Evolutionary conservation across 2,113 vertebrate genomes (phyloP), one percentile per base, ranked within the genome.

Genomic region (Lynx canadensis): DNA sequence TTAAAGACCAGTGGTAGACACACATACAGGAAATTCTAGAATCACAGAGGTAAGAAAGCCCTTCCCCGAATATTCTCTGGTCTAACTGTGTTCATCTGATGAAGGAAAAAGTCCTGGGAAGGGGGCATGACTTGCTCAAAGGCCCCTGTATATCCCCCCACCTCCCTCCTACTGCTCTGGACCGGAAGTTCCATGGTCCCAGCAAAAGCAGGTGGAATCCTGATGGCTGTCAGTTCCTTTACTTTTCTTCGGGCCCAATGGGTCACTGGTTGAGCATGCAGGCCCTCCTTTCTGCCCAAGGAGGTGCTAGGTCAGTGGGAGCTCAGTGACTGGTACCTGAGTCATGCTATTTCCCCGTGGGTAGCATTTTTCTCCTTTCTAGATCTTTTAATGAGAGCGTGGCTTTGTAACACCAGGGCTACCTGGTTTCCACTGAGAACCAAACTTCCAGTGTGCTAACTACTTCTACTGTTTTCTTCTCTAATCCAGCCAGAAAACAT

Each of bases 341-440:
- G 4, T 38, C 25, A 4, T 0, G 18, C 68, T 45, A 31, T 50
- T 38, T 7, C 57, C n/a, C 15, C 0, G 0, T 1, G 13, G 5
- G 9, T 9, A n/a, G 60, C 18, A 2, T 21, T 45, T 48, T 29
- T 12, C 41, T 84, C 89, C 85, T 71, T 76, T 82, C 71, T 25
- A 60, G 79, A 60, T 45, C 57, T 91, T 91, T 65, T 33, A 33
- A 5, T 41, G n/a, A 73, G 0, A 85, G 84, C n/a, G 36, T 60
- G 3, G 29, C 50, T 65, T 91, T 50, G 21, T 13, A 66, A 73
- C 1, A 14, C 25, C 31, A 41, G 41, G 41, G 38, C 55, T 38
- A 10, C 55, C 19, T 15, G 16, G 18, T 36, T 74, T 94, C 52
- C 80, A 66, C 1, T 50, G 48, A 79, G 27, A 55, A 33, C 60